Evolutionary conservation across 2,888 invertebrate species (phyloP).

Genomic region (Campoplex capitator): DNA sequence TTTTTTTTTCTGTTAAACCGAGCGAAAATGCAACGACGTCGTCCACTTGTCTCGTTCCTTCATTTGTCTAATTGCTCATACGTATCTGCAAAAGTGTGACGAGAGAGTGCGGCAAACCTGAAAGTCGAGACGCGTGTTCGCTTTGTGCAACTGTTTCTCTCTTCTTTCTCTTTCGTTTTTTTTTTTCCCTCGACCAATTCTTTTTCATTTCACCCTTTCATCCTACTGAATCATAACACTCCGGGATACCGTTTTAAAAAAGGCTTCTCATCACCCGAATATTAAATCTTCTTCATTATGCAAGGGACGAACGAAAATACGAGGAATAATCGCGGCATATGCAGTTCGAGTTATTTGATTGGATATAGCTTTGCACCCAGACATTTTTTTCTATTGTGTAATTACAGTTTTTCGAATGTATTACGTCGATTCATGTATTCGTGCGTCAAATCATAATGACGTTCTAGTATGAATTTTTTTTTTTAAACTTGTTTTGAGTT

Average conservation of each 20-base stretch:
- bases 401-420: background rate
- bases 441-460: background rate
- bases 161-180: slow-evolving; percentile 3
- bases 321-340: slow-evolving; percentile 45
- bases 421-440: background rate
- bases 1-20: slow-evolving; percentile 74
- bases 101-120: slow-evolving; percentile 55
- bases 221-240: slow-evolving; percentile 60
- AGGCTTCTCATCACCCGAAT: slow-evolving; percentile 63
- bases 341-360: slow-evolving; percentile 49
- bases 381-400: background rate
- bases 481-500: background rate
- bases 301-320: slow-evolving; percentile 42
- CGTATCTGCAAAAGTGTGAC: slow-evolving; percentile 62
- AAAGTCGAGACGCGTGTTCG: slow-evolving; percentile 66
- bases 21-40: slow-evolving; percentile 72
- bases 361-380: background rate
- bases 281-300: slow-evolving; percentile 64
- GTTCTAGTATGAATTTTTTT: background rate
- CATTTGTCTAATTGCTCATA: slow-evolving; percentile 73
- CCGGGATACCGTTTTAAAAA: slow-evolving; percentile 52
- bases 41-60: slow-evolving; percentile 67
- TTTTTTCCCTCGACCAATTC: background rate
- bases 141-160: slow-evolving; percentile 39
- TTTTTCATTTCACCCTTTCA: slow-evolving; percentile 36